Conservation (phyloP, 2,113 vertebrate species). For the Halichoeres trimaculatus region DNA sequence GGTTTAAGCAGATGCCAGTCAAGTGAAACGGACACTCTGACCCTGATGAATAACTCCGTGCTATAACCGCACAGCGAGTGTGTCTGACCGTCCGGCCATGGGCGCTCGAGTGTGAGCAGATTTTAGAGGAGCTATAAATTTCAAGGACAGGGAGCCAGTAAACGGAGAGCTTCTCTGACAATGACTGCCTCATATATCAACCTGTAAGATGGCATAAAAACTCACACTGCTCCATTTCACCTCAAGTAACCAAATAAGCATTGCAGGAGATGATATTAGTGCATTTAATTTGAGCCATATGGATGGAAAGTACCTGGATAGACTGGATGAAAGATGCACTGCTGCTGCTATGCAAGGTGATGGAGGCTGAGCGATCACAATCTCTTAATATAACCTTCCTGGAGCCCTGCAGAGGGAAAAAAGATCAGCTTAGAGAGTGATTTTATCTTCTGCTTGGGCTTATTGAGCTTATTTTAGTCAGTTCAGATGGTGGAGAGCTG, state of each 20-base stretch:
- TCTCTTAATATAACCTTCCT: conserved; percentile 58
- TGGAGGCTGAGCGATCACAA: conserved; percentile 41
- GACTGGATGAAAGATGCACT: conserved; percentile 30
- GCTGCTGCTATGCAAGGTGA: conserved; percentile 35
- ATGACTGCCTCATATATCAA: conserved; percentile 52
- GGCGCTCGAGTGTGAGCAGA: conserved; percentile 54
- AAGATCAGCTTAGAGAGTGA: conserved; percentile 49
- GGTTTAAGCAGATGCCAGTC: conserved; percentile 69
- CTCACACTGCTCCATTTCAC: conserved; percentile 55
- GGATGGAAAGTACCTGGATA: conserved; percentile 37
- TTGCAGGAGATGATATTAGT: conserved; percentile 42
- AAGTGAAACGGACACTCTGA: conserved; percentile 64
- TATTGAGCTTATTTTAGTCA: conserved; percentile 60
- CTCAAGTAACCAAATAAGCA: conserved; percentile 46
- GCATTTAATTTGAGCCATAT: conserved; percentile 44
- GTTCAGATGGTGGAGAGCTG: conserved; percentile 35
- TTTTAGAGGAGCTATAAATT: conserved; percentile 67
- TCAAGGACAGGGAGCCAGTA: conserved; percentile 56
- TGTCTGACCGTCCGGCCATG: conserved; percentile 30
- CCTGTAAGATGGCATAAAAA: conserved; percentile 37
- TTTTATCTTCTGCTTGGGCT: conserved; percentile 57
- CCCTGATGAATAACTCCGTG: conserved; percentile 55
- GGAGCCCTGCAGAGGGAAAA: conserved; percentile 40
- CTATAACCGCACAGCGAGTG: conserved; percentile 50
- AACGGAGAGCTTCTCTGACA: conserved; percentile 58